A percentile compares a stretch with the other conserved stretches of the same genome.
Conservation (phyloP, 1,140 invertebrate genomes). For the Rhynchophorus ferrugineus region DNA sequence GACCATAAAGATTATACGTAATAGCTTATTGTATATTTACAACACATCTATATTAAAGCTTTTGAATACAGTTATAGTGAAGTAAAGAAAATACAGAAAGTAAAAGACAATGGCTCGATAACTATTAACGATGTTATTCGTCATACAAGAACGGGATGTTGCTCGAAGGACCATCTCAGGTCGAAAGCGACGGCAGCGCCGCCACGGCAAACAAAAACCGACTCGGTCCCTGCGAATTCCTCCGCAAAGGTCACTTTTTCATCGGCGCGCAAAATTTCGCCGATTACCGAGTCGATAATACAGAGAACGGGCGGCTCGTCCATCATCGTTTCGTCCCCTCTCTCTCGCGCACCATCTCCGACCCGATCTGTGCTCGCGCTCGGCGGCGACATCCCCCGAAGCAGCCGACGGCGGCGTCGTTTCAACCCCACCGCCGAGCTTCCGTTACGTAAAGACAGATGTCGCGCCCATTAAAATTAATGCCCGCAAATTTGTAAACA, state of each 20-base stretch:
- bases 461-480: conserved; percentile 31
- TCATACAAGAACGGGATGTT: too few relatives aligned
- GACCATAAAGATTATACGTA: too few relatives aligned
- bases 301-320: not conserved
- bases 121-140: too few relatives aligned
- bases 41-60: too few relatives aligned
- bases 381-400: conserved; percentile 11
- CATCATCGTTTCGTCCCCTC: not conserved
- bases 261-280: too few relatives aligned
- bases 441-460: conserved; percentile 28
- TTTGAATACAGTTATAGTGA: too few relatives aligned
- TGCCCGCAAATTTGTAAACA: conserved; percentile 28
- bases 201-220: too few relatives aligned
- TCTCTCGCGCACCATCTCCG: conserved; percentile 4
- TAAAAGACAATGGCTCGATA: too few relatives aligned
- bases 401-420: conserved; percentile 3
- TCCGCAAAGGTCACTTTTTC: conserved; percentile 1
- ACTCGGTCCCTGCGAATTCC: too few relatives aligned
- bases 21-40: too few relatives aligned
- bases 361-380: conserved; percentile 11
- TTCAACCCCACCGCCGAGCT: conserved; percentile 19
- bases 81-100: too few relatives aligned
- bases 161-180: too few relatives aligned
- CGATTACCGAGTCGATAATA: conserved; percentile 2
- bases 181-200: not conserved